Base-by-base conservation (phyloP, 2,797 vertebrate species). In the Bradypodion ventrale region DNA sequence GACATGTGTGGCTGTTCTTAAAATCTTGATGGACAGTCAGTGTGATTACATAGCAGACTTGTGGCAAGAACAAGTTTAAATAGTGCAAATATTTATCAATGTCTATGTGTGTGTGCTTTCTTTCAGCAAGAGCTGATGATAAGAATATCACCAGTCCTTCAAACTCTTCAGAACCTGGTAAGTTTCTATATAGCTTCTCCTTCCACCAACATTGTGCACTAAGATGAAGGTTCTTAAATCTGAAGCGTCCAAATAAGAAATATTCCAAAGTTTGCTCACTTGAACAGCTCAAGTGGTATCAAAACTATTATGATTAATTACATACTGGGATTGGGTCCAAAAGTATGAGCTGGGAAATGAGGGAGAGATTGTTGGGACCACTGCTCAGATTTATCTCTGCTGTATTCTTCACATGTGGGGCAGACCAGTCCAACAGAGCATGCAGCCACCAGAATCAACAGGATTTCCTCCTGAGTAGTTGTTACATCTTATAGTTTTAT, bases 61-160 rank as follows among this genome's bases (percentile, higher is more conserved):
- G 42, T 42, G 35, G 9, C 19, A 19, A 46, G 21, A 25, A 13
- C 29, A 8, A 27, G 32, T 37, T 16, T 25, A 49, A 74, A 42
- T 1, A 19, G 15, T 46, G 70, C 77, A 62, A 29, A 69, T 52
- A 59, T 74, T 19, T 75, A 62, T 32, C 27, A 8, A 0, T n/a
- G n/a, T n/a, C 7, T 35, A 7, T 60, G 13, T 37, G 7, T 75
- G 42, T 74, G 35, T 73, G 75, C 73, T 42, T 87, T 80, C 21
- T 80, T 83, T 62, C 76, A 79, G 74, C 0, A 25, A 32, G 2
- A 27, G 0, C 13, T 35, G 0, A 32, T 19, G 63, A 6, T 44
- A 19, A 27, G 7, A n/a, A 2, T 59, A 7, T 0, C 15, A 37
- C 40, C 3, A 0, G 7, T 52, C 0, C 10, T 68, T 25, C 81